These are phyloP conservation scores for Paradoxurus hermaphroditus DNA, from an alignment of 2,113 vertebrate genomes.

Conservation along the genomic window DNA sequence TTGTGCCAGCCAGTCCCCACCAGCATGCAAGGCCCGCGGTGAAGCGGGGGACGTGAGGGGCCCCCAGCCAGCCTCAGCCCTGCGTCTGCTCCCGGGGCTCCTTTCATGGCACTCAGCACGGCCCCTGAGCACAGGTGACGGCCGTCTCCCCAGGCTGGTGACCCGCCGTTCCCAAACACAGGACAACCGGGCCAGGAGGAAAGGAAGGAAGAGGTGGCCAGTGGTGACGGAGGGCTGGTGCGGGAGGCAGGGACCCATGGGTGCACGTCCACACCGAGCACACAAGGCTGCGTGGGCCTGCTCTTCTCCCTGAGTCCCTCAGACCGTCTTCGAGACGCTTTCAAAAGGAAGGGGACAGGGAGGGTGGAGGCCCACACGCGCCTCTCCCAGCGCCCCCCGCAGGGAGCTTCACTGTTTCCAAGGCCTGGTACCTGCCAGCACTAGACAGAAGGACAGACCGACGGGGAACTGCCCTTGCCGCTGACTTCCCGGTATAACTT, in stretches of 20 bases:
- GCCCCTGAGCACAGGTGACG: rapidly evolving
- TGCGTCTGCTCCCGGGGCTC: neutral
- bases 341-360: neutral
- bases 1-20: neutral
- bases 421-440: neutral
- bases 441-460: neutral
- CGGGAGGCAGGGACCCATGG: neutral
- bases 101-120: no score
- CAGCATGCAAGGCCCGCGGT: rapidly evolving
- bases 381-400: neutral
- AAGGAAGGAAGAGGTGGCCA: neutral
- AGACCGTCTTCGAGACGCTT: neutral
- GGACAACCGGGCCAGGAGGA: neutral
- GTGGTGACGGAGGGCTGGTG: neutral
- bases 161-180: rapidly evolving
- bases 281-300: rapidly evolving
- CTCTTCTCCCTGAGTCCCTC: neutral
- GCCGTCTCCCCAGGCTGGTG: neutral
- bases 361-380: neutral
- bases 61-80: neutral
- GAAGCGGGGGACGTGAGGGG: neutral
- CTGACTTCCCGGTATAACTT: rapidly evolving
- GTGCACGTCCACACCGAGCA: neutral
- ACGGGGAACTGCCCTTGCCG: neutral
- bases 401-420: no score